Evolutionary conservation across 2,888 invertebrate genomes (phyloP).

Genomic region (Caenorhabditis sp.): DNA sequence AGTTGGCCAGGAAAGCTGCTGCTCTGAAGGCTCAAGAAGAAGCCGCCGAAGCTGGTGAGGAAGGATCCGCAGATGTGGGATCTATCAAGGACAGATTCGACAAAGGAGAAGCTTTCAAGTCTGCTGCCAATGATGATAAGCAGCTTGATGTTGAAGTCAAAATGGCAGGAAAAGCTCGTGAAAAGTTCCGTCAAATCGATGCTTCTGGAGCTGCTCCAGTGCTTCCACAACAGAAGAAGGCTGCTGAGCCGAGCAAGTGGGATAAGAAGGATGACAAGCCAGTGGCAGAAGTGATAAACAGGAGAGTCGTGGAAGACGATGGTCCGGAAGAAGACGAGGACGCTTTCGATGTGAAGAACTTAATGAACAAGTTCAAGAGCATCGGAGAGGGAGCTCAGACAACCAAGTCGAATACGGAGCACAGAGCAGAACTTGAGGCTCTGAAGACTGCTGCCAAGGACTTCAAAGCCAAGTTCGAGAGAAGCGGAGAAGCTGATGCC

Average conservation of each 20-base stretch:
- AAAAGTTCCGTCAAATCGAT: constrained; percentile 93
- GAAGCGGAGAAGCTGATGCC: constrained; percentile 82
- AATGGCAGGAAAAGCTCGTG: constrained; percentile 90
- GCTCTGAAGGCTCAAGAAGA: constrained; percentile 62
- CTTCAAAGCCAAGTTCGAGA: constrained; percentile 83
- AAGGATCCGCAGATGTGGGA: constrained; percentile 69
- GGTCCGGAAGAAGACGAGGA: constrained; percentile 75
- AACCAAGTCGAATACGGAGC: constrained; percentile 65
- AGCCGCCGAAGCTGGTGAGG: constrained; percentile 27
- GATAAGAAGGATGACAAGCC: constrained; percentile 78
- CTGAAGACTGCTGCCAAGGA: constrained; percentile 76
- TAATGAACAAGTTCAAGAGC: constrained; percentile 83
- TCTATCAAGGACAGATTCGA: constrained; percentile 76
- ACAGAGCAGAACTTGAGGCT: constrained; percentile 71
- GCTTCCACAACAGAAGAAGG: constrained; percentile 66
- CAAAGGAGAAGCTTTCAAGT: constrained; percentile 68
- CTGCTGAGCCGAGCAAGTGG: constrained; percentile 77
- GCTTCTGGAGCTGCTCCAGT: constrained; percentile 85
- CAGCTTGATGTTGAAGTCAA: constrained; percentile 80
- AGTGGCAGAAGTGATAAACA: constrained; percentile 80
- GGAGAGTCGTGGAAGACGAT: constrained; percentile 66
- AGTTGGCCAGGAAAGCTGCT: constrained; percentile 79
- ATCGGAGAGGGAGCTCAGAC: constrained; percentile 71
- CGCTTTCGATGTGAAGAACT: constrained; percentile 82
- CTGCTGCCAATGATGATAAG: constrained; percentile 37